Evolutionary conservation across 2,888 invertebrate species (phyloP), one percentile per base, ranked within the genome.

Genomic region (Amphipyra berbera): DNA sequence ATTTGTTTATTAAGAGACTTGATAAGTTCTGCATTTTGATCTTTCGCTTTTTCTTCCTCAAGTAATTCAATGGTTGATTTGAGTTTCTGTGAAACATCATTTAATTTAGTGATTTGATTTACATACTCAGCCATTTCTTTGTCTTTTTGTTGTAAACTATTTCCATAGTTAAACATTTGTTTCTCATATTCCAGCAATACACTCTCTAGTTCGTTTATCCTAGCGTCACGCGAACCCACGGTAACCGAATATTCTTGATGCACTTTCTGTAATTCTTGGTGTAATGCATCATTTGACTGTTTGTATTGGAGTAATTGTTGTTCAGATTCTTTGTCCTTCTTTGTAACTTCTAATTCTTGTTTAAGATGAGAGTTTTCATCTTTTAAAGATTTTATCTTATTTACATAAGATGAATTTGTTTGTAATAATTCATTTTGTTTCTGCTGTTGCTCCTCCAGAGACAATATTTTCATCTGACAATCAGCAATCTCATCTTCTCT

Each of bases 1-100:
- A 96, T 92, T 89, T 96, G 95, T 75, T 94, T 94, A 79, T 96
- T 95, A 33, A 96, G 90, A 6, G 95, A 91, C 79, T 95, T 91
- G 2, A 95, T 85, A 67, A 95, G 88, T 65, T 95, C 93, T 33
- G 91, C 90, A 80, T 95, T 95, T 77, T 95, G 93, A 77, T 94
- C 93, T 82, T 92, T 94, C 12, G 90, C 84, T 73, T 95, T 94
- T 76, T 95, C 95, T 80, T 94, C 93, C 82, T 95, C 95, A 27
- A 94, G 87, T 73, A 91, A 68, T 75, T 94, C 93, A 70, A 95
- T 88, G n/a, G 95, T 94, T 30, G 94, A 94, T 82, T 91, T 94
- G 5, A 95, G 82, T 81, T 94, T 95, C 60, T 94, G 92, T 6
- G 96, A 90, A 10, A 95, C 88, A 68, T 91, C 90, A 83, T 96